Conservation (phyloP, 2,113 vertebrate species). For the Corapipo altera region DNA sequence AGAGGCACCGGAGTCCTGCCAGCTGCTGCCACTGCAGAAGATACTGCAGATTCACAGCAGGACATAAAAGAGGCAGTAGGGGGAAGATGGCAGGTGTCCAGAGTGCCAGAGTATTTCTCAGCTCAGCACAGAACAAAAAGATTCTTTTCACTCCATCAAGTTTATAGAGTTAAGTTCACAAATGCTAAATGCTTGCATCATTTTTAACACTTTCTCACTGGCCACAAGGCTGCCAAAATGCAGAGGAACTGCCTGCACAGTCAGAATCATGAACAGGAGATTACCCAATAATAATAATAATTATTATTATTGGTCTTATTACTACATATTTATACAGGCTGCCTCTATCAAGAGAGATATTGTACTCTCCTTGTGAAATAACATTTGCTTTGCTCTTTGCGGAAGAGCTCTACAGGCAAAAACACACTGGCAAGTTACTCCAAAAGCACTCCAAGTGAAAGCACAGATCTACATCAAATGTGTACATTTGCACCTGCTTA, state of each 20-base stretch:
- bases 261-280: conserved; percentile 31
- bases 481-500: not conserved
- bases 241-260: not conserved
- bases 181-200: conserved; percentile 52
- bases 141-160: conserved; percentile 63
- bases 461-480: not conserved
- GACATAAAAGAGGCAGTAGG: conserved; percentile 53
- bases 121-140: conserved; percentile 66
- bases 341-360: not conserved
- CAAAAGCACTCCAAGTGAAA: not conserved
- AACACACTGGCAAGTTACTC: not conserved
- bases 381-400: conserved; percentile 21
- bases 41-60: conserved; percentile 52
- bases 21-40: conserved; percentile 57
- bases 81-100: conserved; percentile 66
- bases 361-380: not conserved
- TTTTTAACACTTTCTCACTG: conserved; percentile 37
- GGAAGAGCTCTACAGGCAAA: not conserved
- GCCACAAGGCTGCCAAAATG: conserved; percentile 26
- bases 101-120: conserved; percentile 50
- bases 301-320: not conserved
- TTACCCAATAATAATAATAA: conserved; percentile 20
- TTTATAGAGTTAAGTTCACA: conserved; percentile 67
- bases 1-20: not conserved
- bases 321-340: not conserved